Conservation (phyloP, 2,888 invertebrate species). For the Harpalus rufipes region DNA sequence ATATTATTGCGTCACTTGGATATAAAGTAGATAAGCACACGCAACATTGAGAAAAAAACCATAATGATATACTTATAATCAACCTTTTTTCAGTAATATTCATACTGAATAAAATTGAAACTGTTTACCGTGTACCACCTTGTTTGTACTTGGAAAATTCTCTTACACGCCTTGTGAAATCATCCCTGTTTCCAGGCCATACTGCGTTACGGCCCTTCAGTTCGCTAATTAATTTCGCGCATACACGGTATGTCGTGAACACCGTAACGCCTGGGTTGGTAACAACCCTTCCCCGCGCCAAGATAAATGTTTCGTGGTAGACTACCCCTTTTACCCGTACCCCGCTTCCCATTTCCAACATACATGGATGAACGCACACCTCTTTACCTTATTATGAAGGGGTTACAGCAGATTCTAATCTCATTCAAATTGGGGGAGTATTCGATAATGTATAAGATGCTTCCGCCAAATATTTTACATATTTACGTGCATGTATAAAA, state of each 20-base stretch:
- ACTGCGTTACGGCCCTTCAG: neutral
- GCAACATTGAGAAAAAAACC: neutral
- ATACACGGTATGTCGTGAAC: slow-evolving; percentile 37
- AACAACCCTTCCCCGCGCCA: neutral
- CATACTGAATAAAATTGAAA: too few relatives aligned
- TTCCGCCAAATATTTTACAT: too few relatives aligned
- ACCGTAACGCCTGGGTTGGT: slow-evolving; percentile 32
- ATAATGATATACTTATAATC: neutral
- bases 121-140: too few relatives aligned
- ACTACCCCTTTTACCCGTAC: neutral
- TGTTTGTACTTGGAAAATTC: too few relatives aligned
- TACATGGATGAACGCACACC: neutral
- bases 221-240: slow-evolving; percentile 51
- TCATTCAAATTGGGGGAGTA: neutral
- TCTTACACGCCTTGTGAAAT: neutral
- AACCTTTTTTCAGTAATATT: too few relatives aligned
- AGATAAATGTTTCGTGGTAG: slow-evolving; percentile 1
- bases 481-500: too few relatives aligned
- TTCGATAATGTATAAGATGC: neutral
- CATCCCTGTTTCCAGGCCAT: neutral
- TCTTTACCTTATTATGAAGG: neutral
- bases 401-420: neutral
- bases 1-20: too few relatives aligned
- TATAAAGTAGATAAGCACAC: neutral
- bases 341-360: neutral